Base-by-base conservation (phyloP, 2,113 vertebrate genomes). In the Plecotus auritus region DNA sequence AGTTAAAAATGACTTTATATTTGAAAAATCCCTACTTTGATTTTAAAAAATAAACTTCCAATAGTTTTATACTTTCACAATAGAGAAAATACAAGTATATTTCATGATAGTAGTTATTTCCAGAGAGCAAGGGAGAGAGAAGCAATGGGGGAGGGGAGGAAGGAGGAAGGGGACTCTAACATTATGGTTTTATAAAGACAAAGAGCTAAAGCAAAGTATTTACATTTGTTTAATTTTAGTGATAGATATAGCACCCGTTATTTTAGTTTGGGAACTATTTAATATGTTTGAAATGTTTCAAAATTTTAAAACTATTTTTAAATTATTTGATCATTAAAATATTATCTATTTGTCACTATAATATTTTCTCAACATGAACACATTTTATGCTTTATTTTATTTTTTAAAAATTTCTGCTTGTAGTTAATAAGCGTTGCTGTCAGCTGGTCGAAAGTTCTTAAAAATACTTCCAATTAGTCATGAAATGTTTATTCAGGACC, bases 341-440 rank as follows among this genome's bases (percentile, higher is more conserved):
- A 67, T 2, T 13, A 92, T 42, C 30, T 74, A 67, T 84, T 81
- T 87, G 23, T 61, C 59, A 92, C 35, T 45, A 9, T 51, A 49
- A 76, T 88, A 72, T 88, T 95, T 97, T 69, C 74, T 84, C 88
- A 93, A 80, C 26, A 85, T 32, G 32, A 91, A 88, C 11, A 94
- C 64, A 94, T 87, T 90, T 85, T 77, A 74, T 35, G 9, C 56
- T 88, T 78, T 30, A 35, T 30, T 32, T 70, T 89, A 26, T 90
- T 59, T 85, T 20, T 3, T 10, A 72, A 42, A 7, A 30, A 1
- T 20, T 72, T 88, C 42, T 59, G 23, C 12, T 40, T 70, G 5
- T 76, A 85, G 20, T 91, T 95, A 81, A 35, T 64, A 95, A 35
- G 28, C 35, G 85, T 42, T 86, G 18, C 54, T 37, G 30, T 89